Conservation (phyloP, 2,113 vertebrate species). For the Leptosomus discolor region DNA sequence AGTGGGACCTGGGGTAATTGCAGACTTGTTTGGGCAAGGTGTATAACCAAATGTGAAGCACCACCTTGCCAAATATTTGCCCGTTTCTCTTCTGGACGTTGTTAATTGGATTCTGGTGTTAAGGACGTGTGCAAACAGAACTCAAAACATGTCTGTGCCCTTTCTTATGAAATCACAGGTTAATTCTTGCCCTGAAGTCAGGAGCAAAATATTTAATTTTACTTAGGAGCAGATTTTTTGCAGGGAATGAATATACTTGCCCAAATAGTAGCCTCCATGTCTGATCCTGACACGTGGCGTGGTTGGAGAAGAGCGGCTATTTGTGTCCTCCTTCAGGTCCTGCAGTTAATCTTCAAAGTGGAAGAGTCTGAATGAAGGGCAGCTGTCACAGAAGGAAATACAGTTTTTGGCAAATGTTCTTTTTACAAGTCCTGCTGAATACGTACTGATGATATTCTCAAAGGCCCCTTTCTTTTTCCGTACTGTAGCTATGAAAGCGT, state of each 20-base stretch:
- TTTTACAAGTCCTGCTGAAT: neutral
- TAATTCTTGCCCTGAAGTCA: neutral
- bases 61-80: neutral
- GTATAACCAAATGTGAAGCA: neutral
- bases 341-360: neutral
- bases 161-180: neutral
- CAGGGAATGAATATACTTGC: neutral
- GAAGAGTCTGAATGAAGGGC: neutral
- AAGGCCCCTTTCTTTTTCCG: neutral
- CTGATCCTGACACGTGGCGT: accelerated
- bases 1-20: neutral
- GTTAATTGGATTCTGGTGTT: neutral
- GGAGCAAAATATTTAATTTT: neutral
- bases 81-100: neutral
- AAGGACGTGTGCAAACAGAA: neutral
- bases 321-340: neutral
- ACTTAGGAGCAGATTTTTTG: neutral
- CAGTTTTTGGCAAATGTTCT: neutral
- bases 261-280: neutral
- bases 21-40: neutral
- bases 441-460: neutral
- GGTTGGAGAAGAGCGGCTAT: neutral
- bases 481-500: neutral
- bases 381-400: neutral
- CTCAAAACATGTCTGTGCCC: neutral